Evolutionary conservation across 2,797 vertebrate genomes (phyloP), one percentile per base, ranked within the genome.

Genomic region (Anas georgica): DNA sequence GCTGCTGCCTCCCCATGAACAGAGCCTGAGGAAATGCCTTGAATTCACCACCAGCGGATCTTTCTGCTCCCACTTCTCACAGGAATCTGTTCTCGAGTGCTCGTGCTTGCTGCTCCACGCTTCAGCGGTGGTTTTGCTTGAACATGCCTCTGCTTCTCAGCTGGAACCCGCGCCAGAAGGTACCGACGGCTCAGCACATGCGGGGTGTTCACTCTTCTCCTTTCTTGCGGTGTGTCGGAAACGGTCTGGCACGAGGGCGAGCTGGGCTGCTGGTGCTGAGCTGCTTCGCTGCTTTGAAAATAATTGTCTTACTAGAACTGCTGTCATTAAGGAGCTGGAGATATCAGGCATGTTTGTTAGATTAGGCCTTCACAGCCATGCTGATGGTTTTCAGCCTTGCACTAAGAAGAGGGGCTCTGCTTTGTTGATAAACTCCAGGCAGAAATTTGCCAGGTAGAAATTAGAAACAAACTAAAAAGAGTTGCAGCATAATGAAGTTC

Each of bases 111-210:
- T 76, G 60, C 59, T 10, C 37, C 22, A 0, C 59, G 11, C 16
- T 35, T 68, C 0, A 1, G 58, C 91, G 66, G 39, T 73, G 23
- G 54, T 59, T 82, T 64, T 69, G 18, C 78, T 82, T 17, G 75
- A 80, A 59, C 73, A 94, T 82, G 84, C 67, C 60, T 48, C 56
- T 90, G 25, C 29, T 95, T 43, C 91, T 94, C 74, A 81, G 16
- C 88, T 92, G 93, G 91, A 91, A 79, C 92, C 86, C 78, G 5
- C 73, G 67, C 31, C 64, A 60, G 60, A 95, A 98, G 96, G 95
- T 97, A 97, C 75, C 21, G 37, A 81, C 75, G 6, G 18, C 63
- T 88, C 7, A 8, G 14, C 0, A 0, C 0, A 0, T 25, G 20
- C 0, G 4, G 50, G 46, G 48, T 48, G 14, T 74, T 83, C 43